These are phyloP conservation scores for Achlya flavicornis DNA, from an alignment of 2,888 invertebrate species.

Conservation along the genomic window DNA sequence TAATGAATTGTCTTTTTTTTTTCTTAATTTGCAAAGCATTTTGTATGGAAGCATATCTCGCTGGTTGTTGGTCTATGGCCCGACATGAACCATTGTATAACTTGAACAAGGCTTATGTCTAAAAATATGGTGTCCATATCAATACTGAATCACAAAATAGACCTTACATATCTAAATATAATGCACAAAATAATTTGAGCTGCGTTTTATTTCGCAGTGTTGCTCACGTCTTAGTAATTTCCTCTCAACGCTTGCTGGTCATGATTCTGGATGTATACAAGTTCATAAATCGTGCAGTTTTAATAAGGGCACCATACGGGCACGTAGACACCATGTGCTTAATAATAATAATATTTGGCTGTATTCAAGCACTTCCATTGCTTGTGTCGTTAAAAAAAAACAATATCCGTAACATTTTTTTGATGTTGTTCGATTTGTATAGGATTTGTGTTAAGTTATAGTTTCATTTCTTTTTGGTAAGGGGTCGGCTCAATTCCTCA, in stretches of 20 bases:
- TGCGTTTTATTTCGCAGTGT: neutral
- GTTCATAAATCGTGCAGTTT: neutral
- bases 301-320: neutral
- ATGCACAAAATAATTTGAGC: neutral
- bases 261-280: too few relatives aligned
- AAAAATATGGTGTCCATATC: neutral
- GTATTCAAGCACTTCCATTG: conserved; percentile 56
- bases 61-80: neutral
- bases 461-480: conserved; percentile 61
- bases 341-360: conserved; percentile 31
- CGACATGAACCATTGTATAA: neutral
- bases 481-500: conserved; percentile 76
- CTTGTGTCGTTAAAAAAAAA: conserved; percentile 26
- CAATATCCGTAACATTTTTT: conserved; percentile 54
- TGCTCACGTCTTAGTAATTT: neutral
- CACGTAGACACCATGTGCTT: conserved; percentile 29
- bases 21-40: conserved; percentile 38
- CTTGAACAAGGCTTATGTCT: neutral
- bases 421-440: conserved; percentile 72
- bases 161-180: neutral
- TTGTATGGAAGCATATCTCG: conserved; percentile 23
- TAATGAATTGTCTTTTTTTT: conserved; percentile 59
- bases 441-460: conserved; percentile 72
- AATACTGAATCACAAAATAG: conserved; percentile 3
- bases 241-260: neutral